Evolutionary conservation across 2,797 vertebrate genomes (phyloP), one percentile per base, ranked within the genome.

Genomic region (Pseudochirops cupreus): DNA sequence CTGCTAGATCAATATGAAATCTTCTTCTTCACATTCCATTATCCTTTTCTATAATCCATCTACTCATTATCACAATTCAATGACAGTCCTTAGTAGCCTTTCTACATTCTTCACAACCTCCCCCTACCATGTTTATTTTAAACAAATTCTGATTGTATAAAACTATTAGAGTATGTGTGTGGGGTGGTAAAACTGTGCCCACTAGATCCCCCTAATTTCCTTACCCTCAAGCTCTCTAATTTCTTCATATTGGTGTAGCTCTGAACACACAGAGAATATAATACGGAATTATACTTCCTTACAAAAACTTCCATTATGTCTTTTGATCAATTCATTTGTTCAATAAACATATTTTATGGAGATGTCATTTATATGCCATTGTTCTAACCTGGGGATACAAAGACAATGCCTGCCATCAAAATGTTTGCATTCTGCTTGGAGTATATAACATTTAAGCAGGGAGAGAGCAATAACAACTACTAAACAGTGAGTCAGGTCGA

Each of bases 221-320:
- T 89, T 28, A 50, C 33, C 94, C 29, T 33, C 14, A 7, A 56
- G 5, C 29, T 10, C 1, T 16, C 92, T 92, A 11, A 29, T 58
- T 92, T 21, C 56, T 92, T 94, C 29, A 56, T 93, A 52, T 94
- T 92, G 39, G 93, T 57, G 21, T 91, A 92, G 16, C 0, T 10
- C 1, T 67, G 39, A 16, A 14, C 59, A 7, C 91, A 92, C 92
- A 52, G n/a, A 91, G 62, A 94, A 96, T 92, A 94, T 31, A 91
- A 31, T 96, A 96, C 92, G 91, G 90, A 90, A 95, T 95, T 50
- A 93, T 94, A 95, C 91, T 82, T 54, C 56, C 39, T 95, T 91
- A 82, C 13, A 92, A 95, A 95, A 52, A 18, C 90, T 56, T 94
- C 93, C 46, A 3, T 56, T 59, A 74, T 33, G 94, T 24, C 59